Evolutionary conservation across 1,140 invertebrate genomes (phyloP), one percentile per base, ranked within the genome.

Genomic region (Piezodorus guildinii): DNA sequence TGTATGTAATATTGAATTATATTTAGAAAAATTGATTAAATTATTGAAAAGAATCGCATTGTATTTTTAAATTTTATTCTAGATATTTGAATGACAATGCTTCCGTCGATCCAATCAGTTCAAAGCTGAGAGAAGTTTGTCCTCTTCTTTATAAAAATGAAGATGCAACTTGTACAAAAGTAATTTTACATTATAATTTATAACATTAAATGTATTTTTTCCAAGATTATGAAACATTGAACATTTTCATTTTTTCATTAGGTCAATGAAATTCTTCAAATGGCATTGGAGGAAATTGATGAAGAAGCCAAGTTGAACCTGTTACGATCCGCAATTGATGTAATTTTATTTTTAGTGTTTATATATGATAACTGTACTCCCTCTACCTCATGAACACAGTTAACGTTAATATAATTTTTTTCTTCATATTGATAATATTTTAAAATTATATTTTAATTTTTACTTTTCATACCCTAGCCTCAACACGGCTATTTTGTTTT

Each of bases 81-180:
- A 79, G 88, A 63, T 99, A 98, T 75, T 79, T 98, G 1, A 87
- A 88, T 62, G 96, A 99, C 73, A 94, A 95, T 75, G 92, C 95
- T 0, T 91, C 90, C 3, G 91, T 96, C 0, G 91, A 95, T 74
- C 83, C 88, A 0, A 91, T 98, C 43, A 96, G 91, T 66, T 76
- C 79, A 17, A 87, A 87, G 74, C 76, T 99, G n/a, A 78, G 94
- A 59, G 86, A 95, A 72, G 80, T 94, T 0, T 98, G 96, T 74
- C 96, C 96, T 0, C 89, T 87, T 70, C 79, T 99, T 1, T 99
- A 96, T 72, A 88, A 88, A 69, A 85, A 85, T 70, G 96, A 99
- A 79, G 96, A 98, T 79, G 95, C 93, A 17, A 88, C 92, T 39
- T 94, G 90, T 74, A 86, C 94, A 19, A 92, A 96, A 80, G 87